Conservation (phyloP, 2,888 invertebrate species). For the Coleophora flavipennella region DNA sequence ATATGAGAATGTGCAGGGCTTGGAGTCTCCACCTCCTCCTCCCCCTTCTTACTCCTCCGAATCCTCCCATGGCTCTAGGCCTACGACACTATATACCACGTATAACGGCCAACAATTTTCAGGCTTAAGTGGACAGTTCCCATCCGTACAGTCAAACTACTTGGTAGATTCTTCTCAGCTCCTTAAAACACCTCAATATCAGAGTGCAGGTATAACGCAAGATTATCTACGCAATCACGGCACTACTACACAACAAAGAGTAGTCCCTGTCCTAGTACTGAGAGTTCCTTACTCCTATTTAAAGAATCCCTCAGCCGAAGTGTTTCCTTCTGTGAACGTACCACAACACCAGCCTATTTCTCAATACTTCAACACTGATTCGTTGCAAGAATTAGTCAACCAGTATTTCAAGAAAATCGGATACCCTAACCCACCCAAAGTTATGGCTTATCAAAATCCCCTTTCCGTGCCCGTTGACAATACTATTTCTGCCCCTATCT, state of each 20-base stretch:
- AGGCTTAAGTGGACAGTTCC: constrained; percentile 57
- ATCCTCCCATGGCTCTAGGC: constrained; percentile 18
- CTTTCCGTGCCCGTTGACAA: constrained; percentile 23
- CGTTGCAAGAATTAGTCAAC: constrained; percentile 68
- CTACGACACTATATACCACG: constrained; percentile 57
- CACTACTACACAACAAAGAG: constrained; percentile 45
- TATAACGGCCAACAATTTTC: constrained; percentile 62
- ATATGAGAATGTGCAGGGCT: constrained; percentile 32
- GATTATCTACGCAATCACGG: constrained; percentile 56
- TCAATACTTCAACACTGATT: constrained; percentile 66
- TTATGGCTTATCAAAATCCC: constrained; percentile 43
- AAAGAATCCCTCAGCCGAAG: constrained; percentile 60
- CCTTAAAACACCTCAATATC: constrained; percentile 56
- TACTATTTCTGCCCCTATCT: constrained; percentile 16
- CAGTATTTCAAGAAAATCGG: constrained; percentile 66
- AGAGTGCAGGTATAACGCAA: constrained; percentile 62
- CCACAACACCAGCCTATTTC: constrained; percentile 70
- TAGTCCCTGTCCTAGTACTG: constrained; percentile 72
- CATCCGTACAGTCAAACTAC: constrained; percentile 61
- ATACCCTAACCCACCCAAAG: constrained; percentile 49
- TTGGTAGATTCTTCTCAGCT: constrained; percentile 58
- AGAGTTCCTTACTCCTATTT: constrained; percentile 73
- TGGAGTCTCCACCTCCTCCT: constrained; percentile 33
- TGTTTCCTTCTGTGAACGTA: constrained; percentile 60
- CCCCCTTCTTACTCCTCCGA: constrained; percentile 23